A percentile compares a stretch with the other conserved stretches of the same genome.
phyloP scores from a whole-genome alignment of 2,888 invertebrate species.

The Asteroscopus sphinx region DNA sequence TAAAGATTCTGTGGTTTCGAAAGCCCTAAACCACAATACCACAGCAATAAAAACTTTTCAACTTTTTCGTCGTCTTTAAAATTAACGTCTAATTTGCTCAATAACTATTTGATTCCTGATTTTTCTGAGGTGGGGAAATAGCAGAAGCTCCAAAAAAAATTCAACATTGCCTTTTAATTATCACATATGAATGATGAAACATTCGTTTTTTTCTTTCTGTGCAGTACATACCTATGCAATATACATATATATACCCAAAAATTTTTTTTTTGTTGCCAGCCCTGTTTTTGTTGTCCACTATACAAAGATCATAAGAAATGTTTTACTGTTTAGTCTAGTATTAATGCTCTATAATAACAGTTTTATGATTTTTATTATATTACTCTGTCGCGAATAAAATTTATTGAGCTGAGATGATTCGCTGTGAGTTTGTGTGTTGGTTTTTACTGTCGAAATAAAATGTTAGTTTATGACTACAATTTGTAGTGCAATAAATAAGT shows the following conservation, averaged over 20 bases:
- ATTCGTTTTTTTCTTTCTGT: too few relatives aligned
- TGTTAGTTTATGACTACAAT: conserved; percentile 22
- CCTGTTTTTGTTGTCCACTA: conserved; percentile 11
- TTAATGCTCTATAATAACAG: conserved; percentile 34
- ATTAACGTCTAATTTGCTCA: too few relatives aligned
- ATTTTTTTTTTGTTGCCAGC: not conserved
- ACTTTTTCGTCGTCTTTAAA: too few relatives aligned
- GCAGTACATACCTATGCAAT: not conserved
- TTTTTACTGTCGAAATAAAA: conserved; percentile 46
- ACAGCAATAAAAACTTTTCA: too few relatives aligned
- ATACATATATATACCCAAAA: too few relatives aligned
- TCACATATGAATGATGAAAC: too few relatives aligned
- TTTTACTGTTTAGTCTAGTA: conserved; percentile 30
- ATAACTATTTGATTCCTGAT: too few relatives aligned
- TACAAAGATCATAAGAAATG: conserved; percentile 24
- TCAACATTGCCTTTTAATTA: too few relatives aligned
- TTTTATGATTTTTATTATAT: conserved; percentile 52
- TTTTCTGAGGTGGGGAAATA: too few relatives aligned
- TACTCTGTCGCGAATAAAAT: conserved; percentile 49
- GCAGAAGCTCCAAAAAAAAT: too few relatives aligned
- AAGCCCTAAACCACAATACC: too few relatives aligned
- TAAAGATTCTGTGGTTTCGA: too few relatives aligned
- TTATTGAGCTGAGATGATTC: conserved; percentile 37
- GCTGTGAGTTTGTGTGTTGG: conserved; percentile 21
- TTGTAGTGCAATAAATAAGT: conserved; percentile 30